These are phyloP conservation scores for Hydrochoerus hydrochaeris DNA, from an alignment of 2,113 vertebrate genomes.

Conservation along the genomic window DNA sequence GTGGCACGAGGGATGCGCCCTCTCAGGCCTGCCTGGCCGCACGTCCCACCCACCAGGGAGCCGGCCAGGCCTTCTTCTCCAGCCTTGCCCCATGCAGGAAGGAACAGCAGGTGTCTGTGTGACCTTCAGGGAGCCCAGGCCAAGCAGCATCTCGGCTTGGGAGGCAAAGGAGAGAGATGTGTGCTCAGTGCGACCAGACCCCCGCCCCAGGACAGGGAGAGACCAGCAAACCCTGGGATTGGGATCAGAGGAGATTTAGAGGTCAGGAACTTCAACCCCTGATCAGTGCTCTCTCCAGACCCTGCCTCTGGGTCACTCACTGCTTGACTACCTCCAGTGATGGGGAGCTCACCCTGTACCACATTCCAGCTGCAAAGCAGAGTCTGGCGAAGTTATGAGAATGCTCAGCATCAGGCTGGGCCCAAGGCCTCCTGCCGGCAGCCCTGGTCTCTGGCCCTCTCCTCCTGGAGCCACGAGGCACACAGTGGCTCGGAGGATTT, in stretches of 20 bases:
- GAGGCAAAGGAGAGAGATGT: neutral
- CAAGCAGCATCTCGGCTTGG: neutral
- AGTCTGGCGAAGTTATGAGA: neutral
- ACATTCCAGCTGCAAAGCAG: fast-evolving
- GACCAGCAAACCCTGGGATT: neutral
- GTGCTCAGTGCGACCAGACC: too few species aligned
- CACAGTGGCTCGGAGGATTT: neutral
- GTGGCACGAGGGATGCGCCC: neutral
- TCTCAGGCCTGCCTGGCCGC: fast-evolving
- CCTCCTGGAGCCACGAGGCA: neutral
- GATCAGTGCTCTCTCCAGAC: neutral
- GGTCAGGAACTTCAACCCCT: neutral
- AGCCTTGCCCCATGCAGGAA: neutral
- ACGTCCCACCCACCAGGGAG: neutral
- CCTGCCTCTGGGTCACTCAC: neutral
- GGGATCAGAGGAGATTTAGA: neutral
- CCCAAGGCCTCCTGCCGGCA: neutral
- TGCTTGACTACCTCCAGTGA: neutral
- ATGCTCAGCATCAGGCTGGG: neutral
- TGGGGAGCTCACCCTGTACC: neutral
- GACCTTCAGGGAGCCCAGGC: neutral
- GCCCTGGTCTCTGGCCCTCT: neutral
- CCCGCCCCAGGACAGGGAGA: fast-evolving
- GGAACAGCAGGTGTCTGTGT: neutral
- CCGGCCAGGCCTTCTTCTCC: too few species aligned